Base-by-base conservation (phyloP, 2,113 vertebrate genomes). In the Pedetes capensis region DNA sequence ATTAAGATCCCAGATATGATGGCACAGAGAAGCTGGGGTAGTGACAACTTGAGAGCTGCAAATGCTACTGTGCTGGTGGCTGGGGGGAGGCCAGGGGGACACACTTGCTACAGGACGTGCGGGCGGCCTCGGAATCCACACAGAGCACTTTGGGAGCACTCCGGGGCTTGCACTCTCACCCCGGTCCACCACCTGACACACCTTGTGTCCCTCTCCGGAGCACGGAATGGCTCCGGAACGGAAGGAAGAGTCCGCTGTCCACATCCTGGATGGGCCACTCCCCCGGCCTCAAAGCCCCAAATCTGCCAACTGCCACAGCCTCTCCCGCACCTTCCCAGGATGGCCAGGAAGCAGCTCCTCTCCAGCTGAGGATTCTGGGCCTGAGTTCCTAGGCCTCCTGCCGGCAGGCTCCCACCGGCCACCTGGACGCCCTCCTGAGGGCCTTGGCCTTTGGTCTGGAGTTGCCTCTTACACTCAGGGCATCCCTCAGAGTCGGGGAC, bases 1-100 rank as follows among this genome's bases (percentile, higher is more conserved):
- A 97, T 95, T 94, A 80, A 91, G 96, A 82, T 74, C 84, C 25
- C 64, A 20, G 94, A 87, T 87, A 93, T 87, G 87, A 93, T 0
- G 51, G 91, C 42, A 5, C 4, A 17, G 83, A 61, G 83, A 63
- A 74, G 42, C 53, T 2, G 18, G 78, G 55, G 47, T 7, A 25
- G 51, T 1, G 49, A 51, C 59, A 80, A n/a, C 3, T 55, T 25
- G 37, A 37, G 85, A 69, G 94, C 87, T 44, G 55, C 20, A 5
- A 5, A 23, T 5, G 25, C 47, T 32, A 34, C 29, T 2, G 2
- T 22, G 16, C 25, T 20, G 42, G 61, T 0, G 16, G 51, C 47
- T 39, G 0, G 49, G 75, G 74, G 51, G 27, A 51, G 27, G 42
- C 85, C 44, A 18, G 20, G 47, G 71, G 6, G 61, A 87, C 34